Conservation (phyloP, 1,140 invertebrate species). For the Drosophila melanica region DNA sequence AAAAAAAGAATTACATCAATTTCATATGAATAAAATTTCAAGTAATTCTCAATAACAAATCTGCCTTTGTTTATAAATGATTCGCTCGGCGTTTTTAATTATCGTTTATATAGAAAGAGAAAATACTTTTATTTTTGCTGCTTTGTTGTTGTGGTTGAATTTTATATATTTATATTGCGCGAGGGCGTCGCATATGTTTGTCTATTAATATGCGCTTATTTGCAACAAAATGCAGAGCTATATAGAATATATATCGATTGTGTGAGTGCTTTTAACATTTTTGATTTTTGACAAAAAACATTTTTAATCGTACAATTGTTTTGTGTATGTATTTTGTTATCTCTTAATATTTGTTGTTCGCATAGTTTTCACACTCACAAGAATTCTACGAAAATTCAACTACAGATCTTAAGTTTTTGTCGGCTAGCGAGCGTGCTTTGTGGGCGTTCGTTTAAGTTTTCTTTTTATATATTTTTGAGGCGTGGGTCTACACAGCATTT, state of each 20-base stretch:
- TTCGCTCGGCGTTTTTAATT: constrained; percentile 52
- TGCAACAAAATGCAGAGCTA: constrained; percentile 52
- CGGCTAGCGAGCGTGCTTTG: constrained; percentile 53
- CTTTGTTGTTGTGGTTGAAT: constrained; percentile 21
- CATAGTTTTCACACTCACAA: constrained; percentile 24
- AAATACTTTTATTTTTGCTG: constrained; percentile 46
- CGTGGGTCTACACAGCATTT: constrained; percentile 57
- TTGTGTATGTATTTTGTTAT: constrained; percentile 10
- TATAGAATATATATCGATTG: constrained; percentile 18
- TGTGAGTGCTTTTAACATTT: constrained; percentile 26
- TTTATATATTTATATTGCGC: constrained; percentile 37
- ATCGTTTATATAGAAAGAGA: constrained; percentile 25
- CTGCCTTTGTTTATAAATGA: constrained; percentile 20
- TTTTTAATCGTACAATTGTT: constrained; percentile 36
- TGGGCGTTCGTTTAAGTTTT: constrained; percentile 25
- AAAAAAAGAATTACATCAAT: constrained; percentile 47
- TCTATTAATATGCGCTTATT: constrained; percentile 48
- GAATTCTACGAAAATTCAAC: constrained; percentile 50
- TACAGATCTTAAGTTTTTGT: constrained; percentile 48
- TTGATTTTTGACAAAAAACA: constrained; percentile 30
- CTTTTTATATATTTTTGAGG: constrained; percentile 25
- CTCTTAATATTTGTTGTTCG: constrained; percentile 16
- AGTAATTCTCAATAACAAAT: constrained; percentile 60
- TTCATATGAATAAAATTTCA: constrained; percentile 45
- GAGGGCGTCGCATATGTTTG: constrained; percentile 24